These are phyloP conservation scores for Drosophila simulans DNA, from an alignment of 1,140 invertebrate species.

Conservation along the genomic window DNA sequence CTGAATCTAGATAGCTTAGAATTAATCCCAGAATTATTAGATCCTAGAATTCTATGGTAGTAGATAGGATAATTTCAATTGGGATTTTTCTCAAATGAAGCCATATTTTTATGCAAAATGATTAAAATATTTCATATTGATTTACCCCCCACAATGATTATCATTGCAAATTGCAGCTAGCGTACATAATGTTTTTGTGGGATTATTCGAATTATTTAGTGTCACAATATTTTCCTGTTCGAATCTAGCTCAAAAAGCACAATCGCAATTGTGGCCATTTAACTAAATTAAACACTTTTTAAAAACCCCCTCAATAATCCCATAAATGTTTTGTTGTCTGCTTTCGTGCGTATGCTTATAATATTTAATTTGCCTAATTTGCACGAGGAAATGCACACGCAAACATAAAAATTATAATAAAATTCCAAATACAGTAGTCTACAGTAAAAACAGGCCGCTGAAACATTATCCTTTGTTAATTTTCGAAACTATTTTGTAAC, in stretches of 20 bases:
- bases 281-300: constrained; percentile 38
- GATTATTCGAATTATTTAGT: constrained; percentile 39
- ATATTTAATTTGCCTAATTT: constrained; percentile 42
- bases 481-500: constrained; percentile 1
- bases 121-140: constrained; percentile 4
- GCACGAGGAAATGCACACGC: constrained; percentile 3
- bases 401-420: constrained; percentile 12
- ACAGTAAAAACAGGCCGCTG: neutral
- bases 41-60: too few species aligned
- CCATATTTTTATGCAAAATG: neutral
- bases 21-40: too few species aligned
- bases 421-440: constrained; percentile 2
- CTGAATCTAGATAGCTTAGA: neutral
- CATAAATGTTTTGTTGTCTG: constrained; percentile 33
- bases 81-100: neutral
- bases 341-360: constrained; percentile 15
- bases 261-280: constrained; percentile 29
- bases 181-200: constrained; percentile 7
- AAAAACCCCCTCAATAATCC: constrained; percentile 31
- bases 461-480: neutral
- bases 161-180: constrained; percentile 4
- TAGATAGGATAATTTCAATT: neutral
- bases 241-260: constrained; percentile 7
- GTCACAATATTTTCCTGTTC: constrained; percentile 20
- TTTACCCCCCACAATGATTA: neutral